Percentiles rank a stretch among this genome's conserved stretches.
phyloP scores from a whole-genome alignment of 2,113 vertebrate species.

The Dolichallabes microphthalmus region DNA sequence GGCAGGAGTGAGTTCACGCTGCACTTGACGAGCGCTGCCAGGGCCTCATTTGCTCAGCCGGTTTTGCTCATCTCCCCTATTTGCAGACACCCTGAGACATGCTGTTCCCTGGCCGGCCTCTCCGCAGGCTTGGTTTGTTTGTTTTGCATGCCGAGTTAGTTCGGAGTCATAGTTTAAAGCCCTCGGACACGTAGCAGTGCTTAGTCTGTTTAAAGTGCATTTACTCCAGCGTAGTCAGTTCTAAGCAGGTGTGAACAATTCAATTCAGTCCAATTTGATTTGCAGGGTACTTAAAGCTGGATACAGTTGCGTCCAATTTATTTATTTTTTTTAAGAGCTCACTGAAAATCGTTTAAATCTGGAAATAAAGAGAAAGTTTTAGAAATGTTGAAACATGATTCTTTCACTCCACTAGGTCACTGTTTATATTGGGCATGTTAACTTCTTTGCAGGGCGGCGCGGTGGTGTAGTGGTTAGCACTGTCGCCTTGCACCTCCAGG shows the following conservation, averaged over 20 bases:
- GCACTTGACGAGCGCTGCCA: conserved; percentile 35
- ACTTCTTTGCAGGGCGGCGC: neutral
- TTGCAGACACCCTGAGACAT: conserved; percentile 44
- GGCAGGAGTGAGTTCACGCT: conserved; percentile 46
- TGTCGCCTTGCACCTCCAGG: no score
- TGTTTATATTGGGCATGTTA: neutral
- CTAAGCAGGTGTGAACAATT: neutral
- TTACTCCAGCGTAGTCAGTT: neutral
- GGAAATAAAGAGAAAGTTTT: neutral
- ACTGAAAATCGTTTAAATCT: neutral
- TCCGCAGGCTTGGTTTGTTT: neutral
- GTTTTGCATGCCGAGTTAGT: neutral
- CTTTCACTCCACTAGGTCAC: no score
- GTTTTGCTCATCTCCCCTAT: conserved; percentile 44
- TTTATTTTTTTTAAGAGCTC: neutral
- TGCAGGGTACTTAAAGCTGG: neutral
- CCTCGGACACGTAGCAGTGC: neutral
- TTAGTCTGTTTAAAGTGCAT: conserved; percentile 11
- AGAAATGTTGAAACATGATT: neutral
- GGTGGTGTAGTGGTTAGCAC: no score
- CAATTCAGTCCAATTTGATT: neutral
- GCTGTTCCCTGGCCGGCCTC: conserved; percentile 43
- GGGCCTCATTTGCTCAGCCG: conserved; percentile 49
- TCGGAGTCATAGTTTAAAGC: conserved; percentile 14
- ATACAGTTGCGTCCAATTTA: neutral